Conservation (phyloP, 2,888 invertebrate genomes). For the Pammene fasciana region DNA sequence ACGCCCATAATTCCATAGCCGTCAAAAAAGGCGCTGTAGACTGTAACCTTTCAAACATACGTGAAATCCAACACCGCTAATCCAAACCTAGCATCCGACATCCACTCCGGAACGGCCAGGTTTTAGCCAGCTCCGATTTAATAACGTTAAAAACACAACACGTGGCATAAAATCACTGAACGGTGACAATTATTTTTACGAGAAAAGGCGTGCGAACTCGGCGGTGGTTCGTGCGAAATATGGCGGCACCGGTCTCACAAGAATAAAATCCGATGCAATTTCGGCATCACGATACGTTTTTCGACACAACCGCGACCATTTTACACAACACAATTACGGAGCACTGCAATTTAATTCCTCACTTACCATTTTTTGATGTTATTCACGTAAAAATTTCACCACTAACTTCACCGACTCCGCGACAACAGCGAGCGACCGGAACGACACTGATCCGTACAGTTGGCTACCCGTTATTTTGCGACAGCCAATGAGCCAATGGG, state of each 20-base stretch:
- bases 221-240: slow-evolving; percentile 78
- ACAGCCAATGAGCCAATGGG: slow-evolving; percentile 79
- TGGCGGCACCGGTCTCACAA: slow-evolving; percentile 81
- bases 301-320: slow-evolving; percentile 53
- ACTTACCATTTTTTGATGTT: slow-evolving; percentile 84
- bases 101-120: slow-evolving; percentile 50
- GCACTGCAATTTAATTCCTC: slow-evolving; percentile 73
- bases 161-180: slow-evolving; percentile 82
- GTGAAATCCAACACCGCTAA: slow-evolving; percentile 80
- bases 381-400: slow-evolving; percentile 67
- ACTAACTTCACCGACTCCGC: slow-evolving; percentile 80
- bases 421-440: slow-evolving; percentile 82
- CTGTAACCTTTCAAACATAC: slow-evolving; percentile 71
- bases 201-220: slow-evolving; percentile 79
- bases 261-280: slow-evolving; percentile 63
- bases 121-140: slow-evolving; percentile 47
- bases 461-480: slow-evolving; percentile 71
- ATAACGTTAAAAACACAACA: slow-evolving; percentile 68
- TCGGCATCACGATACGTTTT: slow-evolving; percentile 54
- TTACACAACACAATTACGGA: slow-evolving; percentile 63
- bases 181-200: slow-evolving; percentile 75
- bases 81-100: slow-evolving; percentile 48
- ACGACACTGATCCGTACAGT: slow-evolving; percentile 79
- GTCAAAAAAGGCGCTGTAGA: slow-evolving; percentile 79
- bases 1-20: slow-evolving; percentile 43